These are phyloP conservation scores for Tetragonula carbonaria DNA, from an alignment of 2,888 invertebrate genomes.

Conservation along the genomic window DNA sequence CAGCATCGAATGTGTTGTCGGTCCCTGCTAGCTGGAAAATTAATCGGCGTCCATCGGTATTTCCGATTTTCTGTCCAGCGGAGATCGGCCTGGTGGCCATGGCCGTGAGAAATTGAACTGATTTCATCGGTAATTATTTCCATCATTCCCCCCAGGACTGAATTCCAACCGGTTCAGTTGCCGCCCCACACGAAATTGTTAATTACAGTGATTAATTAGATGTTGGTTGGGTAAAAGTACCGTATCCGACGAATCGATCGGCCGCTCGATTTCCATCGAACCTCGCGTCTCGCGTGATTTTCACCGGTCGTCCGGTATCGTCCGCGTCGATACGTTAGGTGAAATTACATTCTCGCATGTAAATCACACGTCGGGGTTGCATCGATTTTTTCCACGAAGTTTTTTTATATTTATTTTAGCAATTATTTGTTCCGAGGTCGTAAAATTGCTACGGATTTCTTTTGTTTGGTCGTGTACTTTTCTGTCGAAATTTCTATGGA, in stretches of 20 bases:
- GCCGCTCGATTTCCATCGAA: not conserved
- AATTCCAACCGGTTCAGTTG: not conserved
- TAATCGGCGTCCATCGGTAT: constrained; percentile 58
- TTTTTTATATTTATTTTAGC: not conserved
- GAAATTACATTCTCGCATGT: not conserved
- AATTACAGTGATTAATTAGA: constrained; percentile 42
- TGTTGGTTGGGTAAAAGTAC: constrained; percentile 16
- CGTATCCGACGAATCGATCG: not conserved
- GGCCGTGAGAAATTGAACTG: constrained; percentile 49
- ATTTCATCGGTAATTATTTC: constrained; percentile 58
- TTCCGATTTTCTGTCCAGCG: constrained; percentile 56
- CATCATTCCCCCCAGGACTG: constrained; percentile 31
- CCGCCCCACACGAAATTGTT: constrained; percentile 31
- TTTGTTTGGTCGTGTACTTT: not conserved
- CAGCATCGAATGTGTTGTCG: constrained; percentile 48
- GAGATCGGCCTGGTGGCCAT: constrained; percentile 12
- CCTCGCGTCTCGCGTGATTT: not conserved
- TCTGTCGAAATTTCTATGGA: not conserved
- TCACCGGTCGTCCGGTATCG: not conserved
- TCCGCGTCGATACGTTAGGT: not conserved
- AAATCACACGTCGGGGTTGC: not conserved
- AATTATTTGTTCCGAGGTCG: not conserved
- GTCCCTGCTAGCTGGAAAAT: constrained; percentile 41
- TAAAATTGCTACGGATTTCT: not conserved
- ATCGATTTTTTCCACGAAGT: too few species aligned